phyloP scores from a whole-genome alignment of 2,797 vertebrate species.

The Apogon talboti region DNA sequence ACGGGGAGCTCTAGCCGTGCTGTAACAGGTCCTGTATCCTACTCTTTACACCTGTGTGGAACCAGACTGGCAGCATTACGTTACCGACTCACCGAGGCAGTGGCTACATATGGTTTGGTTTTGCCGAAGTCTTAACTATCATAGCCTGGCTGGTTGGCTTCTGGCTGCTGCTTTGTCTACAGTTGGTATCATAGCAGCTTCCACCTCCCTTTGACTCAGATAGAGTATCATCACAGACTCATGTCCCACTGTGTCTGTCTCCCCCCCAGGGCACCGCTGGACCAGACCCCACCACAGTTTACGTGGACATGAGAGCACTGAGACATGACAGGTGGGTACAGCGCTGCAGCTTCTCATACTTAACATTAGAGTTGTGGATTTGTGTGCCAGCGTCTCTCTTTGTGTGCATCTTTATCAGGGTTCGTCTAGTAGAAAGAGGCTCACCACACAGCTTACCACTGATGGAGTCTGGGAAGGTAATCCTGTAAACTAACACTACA shows the following conservation, averaged over 20 bases:
- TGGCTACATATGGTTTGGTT: conserved; percentile 43
- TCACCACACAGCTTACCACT: conserved; percentile 95
- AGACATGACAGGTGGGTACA: conserved; percentile 90
- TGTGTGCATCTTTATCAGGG: conserved; percentile 78
- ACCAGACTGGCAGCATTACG: conserved; percentile 13
- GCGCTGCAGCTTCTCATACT: too few species aligned
- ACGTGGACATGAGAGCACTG: conserved; percentile 95
- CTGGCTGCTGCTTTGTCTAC: conserved; percentile 71
- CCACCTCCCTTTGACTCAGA: conserved; percentile 51
- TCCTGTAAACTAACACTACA: conserved; percentile 4
- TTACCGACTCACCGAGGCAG: conserved; percentile 9
- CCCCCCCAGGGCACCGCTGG: conserved; percentile 90
- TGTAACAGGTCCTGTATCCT: conserved; percentile 6
- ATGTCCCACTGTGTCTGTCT: conserved; percentile 24
- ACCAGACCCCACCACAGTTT: conserved; percentile 96
- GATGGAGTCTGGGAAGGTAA: conserved; percentile 97
- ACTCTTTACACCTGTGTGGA: not conserved
- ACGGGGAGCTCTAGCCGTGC: not conserved
- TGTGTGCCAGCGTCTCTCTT: not conserved
- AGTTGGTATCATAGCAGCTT: conserved; percentile 61
- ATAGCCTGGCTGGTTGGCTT: conserved; percentile 73
- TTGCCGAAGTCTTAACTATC: conserved; percentile 48
- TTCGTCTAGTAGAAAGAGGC: conserved; percentile 95
- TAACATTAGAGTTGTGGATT: too few species aligned
- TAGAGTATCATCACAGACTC: conserved; percentile 3